Percentiles rank a stretch among this genome's conserved stretches.
These are phyloP conservation scores for Watsonalla cultraria DNA, from an alignment of 2,888 invertebrate species.

Conservation along the genomic window DNA sequence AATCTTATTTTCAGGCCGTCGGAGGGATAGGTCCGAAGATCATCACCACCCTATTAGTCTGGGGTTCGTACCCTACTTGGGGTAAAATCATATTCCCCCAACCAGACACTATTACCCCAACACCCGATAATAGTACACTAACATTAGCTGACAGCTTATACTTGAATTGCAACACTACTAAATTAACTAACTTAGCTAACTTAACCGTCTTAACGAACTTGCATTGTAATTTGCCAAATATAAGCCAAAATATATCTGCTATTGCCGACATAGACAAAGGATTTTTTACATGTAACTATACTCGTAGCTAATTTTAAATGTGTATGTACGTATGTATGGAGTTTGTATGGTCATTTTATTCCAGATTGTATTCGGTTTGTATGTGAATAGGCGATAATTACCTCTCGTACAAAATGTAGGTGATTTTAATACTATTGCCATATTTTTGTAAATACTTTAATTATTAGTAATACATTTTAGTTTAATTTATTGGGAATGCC, in stretches of 20 bases:
- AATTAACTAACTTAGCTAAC: background rate
- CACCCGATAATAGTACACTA: background rate
- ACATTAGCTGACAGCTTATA: conserved; percentile 19
- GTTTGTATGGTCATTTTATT: background rate
- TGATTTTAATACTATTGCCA: no score
- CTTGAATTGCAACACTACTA: conserved; percentile 24
- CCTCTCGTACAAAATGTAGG: no score
- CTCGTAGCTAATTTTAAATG: conserved; percentile 20
- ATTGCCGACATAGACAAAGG: conserved; percentile 27
- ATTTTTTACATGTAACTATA: conserved; percentile 40
- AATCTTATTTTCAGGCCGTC: conserved; percentile 74
- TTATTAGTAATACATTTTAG: no score
- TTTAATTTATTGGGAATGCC: no score
- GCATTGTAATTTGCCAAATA: conserved; percentile 34
- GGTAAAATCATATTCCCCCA: conserved; percentile 81
- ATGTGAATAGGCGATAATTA: no score
- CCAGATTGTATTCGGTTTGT: no score
- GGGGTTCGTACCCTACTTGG: conserved; percentile 86
- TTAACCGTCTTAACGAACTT: conserved; percentile 15
- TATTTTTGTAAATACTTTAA: no score
- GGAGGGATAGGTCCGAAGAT: conserved; percentile 89
- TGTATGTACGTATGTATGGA: background rate
- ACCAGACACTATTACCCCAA: conserved; percentile 11
- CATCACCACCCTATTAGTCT: conserved; percentile 84
- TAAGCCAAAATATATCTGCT: conserved; percentile 11